Percentiles rank a stretch among this genome's conserved stretches.
Evolutionary conservation across 2,888 invertebrate species (phyloP).

Genomic region (Trichogramma evanescens): DNA sequence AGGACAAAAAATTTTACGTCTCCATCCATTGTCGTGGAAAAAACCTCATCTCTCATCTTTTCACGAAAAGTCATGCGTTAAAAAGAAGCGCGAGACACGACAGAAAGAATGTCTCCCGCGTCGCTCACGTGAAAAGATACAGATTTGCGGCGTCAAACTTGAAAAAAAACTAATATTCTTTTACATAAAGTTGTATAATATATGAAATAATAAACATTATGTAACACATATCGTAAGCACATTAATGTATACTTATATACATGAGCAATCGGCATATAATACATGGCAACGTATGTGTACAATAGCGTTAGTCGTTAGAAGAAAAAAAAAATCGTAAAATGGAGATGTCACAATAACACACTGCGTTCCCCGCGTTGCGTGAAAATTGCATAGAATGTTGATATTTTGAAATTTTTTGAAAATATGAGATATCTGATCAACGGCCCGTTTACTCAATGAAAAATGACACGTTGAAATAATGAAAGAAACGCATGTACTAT

Average conservation of each 20-base stretch:
- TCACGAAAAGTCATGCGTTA: not conserved
- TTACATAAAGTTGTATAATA: conserved; percentile 3
- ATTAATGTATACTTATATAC: conserved; percentile 24
- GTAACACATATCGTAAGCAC: conserved; percentile 29
- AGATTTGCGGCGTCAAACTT: conserved; percentile 2
- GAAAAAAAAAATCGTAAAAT: conserved; percentile 6
- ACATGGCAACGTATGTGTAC: conserved; percentile 29
- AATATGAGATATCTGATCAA: not conserved
- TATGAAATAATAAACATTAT: conserved; percentile 18
- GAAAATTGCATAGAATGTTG: not conserved
- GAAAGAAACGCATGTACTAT: not conserved
- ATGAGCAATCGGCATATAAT: conserved; percentile 27
- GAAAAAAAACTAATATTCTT: conserved; percentile 1
- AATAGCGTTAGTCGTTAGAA: conserved; percentile 27
- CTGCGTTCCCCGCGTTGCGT: conserved; percentile 33
- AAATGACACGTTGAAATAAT: conserved; percentile 14
- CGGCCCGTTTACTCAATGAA: conserved; percentile 9
- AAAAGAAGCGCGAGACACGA: conserved; percentile 5
- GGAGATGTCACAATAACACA: conserved; percentile 42
- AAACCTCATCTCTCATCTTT: conserved; percentile 1
- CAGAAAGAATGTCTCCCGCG: not conserved
- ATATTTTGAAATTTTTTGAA: not conserved
- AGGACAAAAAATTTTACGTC: not conserved
- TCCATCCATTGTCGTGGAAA: conserved; percentile 9
- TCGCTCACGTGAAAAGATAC: conserved; percentile 4